Percentiles rank a stretch among this genome's conserved stretches.
phyloP scores from a whole-genome alignment of 1,140 invertebrate species.

The Drosophila navojoa region DNA sequence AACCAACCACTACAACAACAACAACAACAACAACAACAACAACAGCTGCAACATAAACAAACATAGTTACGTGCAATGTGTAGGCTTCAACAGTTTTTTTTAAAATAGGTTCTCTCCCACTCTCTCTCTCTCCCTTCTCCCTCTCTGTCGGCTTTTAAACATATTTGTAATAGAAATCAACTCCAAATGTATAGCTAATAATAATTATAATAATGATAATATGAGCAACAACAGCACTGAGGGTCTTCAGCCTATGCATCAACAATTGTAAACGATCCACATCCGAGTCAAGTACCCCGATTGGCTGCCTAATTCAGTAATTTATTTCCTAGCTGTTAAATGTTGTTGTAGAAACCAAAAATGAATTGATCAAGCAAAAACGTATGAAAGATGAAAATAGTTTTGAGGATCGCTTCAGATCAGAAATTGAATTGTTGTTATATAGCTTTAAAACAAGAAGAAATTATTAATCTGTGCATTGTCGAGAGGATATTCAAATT shows the following conservation, averaged over 20 bases:
- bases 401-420: constrained; percentile 16
- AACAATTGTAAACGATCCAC: not conserved
- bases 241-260: constrained; percentile 15
- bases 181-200: constrained; percentile 39
- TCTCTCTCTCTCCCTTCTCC: not conserved
- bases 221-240: constrained; percentile 30
- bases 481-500: constrained; percentile 25
- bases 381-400: not conserved
- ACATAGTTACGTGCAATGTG: constrained; percentile 40
- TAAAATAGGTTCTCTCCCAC: constrained; percentile 4
- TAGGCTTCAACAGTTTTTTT: constrained; percentile 22
- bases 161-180: constrained; percentile 29
- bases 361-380: constrained; percentile 12
- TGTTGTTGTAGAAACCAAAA: constrained; percentile 42
- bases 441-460: constrained; percentile 42
- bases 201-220: constrained; percentile 6
- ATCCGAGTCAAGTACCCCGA: constrained; percentile 5
- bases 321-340: constrained; percentile 34
- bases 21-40: constrained; percentile 18
- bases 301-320: constrained; percentile 20
- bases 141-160: constrained; percentile 9
- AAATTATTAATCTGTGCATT: constrained; percentile 28
- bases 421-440: constrained; percentile 43
- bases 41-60: constrained; percentile 14
- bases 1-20: constrained; percentile 23